Percentiles rank a stretch among this genome's conserved stretches.
phyloP scores from a whole-genome alignment of 2,113 vertebrate species.

The Cricetomys ansorgei region DNA sequence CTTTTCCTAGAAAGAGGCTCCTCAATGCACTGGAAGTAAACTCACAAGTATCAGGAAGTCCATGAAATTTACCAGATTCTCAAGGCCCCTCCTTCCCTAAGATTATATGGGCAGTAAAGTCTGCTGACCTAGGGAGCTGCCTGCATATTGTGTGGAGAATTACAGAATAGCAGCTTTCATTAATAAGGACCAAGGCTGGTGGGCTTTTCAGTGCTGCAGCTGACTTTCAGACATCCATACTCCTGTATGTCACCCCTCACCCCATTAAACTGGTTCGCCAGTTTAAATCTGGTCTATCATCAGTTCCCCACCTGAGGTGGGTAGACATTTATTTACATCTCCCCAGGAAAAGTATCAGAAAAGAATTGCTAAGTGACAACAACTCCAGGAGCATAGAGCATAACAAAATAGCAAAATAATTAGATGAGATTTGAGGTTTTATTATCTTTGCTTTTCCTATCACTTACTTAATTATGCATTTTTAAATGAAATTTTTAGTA shows the following conservation, averaged over 20 bases:
- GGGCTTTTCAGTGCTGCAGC: background rate
- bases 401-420: background rate
- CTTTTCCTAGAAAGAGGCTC: background rate
- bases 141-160: too few relatives aligned
- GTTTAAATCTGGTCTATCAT: background rate
- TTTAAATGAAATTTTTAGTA: constrained; percentile 34
- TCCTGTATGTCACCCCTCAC: background rate
- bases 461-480: background rate
- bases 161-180: background rate
- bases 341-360: background rate
- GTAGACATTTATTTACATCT: background rate
- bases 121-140: background rate
- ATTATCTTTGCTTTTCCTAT: background rate
- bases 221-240: background rate
- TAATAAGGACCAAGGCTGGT: too few relatives aligned
- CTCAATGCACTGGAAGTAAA: background rate
- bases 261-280: background rate
- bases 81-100: background rate
- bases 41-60: background rate
- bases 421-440: constrained; percentile 24
- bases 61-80: background rate
- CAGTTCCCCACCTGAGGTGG: too few relatives aligned
- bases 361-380: background rate
- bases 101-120: background rate
- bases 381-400: background rate